A percentile compares a stretch with the other conserved stretches of the same genome.
Evolutionary conservation across 1,140 invertebrate species (phyloP).

Genomic region (Anoplolepis gracilipes): DNA sequence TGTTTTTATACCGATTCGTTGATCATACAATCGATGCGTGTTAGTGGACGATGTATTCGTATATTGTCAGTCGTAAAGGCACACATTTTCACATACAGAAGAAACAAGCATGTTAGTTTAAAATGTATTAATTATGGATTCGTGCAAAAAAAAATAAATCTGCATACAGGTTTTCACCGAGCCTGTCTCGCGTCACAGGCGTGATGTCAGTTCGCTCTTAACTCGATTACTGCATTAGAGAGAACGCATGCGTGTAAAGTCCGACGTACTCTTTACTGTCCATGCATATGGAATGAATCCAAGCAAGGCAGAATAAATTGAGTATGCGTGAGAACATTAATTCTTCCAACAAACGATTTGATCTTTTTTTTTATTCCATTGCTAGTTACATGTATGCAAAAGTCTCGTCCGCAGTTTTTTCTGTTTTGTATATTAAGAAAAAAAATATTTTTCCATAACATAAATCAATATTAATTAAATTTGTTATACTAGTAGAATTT

Average conservation of each 20-base stretch:
- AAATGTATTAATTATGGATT: constrained; percentile 63
- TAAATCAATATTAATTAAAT: background rate
- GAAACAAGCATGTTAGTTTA: background rate
- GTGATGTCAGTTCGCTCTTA: constrained; percentile 46
- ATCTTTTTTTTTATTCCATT: constrained; percentile 16
- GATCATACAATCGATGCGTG: constrained; percentile 31
- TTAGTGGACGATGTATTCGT: constrained; percentile 54
- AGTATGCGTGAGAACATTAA: constrained; percentile 35
- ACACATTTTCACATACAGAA: background rate
- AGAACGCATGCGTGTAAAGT: constrained; percentile 44
- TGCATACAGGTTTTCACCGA: constrained; percentile 14
- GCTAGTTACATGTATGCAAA: constrained; percentile 52
- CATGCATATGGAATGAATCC: constrained; percentile 59
- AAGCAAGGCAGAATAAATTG: constrained; percentile 61
- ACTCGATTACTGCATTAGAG: constrained; percentile 55
- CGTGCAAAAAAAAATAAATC: constrained; percentile 26
- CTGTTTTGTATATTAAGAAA: background rate
- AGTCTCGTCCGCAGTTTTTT: background rate
- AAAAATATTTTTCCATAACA: background rate
- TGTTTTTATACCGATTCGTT: constrained; percentile 49
- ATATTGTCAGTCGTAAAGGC: background rate
- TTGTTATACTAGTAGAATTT: background rate
- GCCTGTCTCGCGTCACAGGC: constrained; percentile 19
- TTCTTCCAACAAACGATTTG: background rate
- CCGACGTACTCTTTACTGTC: constrained; percentile 41